Evolutionary conservation across 2,888 invertebrate genomes (phyloP), one percentile per base, ranked within the genome.

Genomic region (Colostygia pectinataria): DNA sequence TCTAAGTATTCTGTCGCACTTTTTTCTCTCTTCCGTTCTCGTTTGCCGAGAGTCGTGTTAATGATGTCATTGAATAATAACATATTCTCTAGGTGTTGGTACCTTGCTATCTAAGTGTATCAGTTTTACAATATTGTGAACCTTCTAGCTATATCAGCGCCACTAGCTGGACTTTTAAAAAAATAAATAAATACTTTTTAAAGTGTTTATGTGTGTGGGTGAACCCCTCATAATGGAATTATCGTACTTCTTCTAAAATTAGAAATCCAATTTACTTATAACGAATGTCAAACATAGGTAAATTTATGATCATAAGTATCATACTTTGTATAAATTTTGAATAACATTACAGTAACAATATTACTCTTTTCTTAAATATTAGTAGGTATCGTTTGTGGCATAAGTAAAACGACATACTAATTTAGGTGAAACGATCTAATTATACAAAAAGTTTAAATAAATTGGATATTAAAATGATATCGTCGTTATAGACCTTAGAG

Each of bases 11-110:
- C 72, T 77, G 71, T 69, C 73, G 68, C 61, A 72, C 68, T 74
- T 75, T 76, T 80, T 78, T 77, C 67, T 65, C 61, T 71, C 70
- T 76, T 81, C 80, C 81, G 80, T 75, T 80, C 80, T 73, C 70
- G 66, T 77, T 81, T 68, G 63, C 58, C 52, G 60, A 64, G 63
- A 61, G 64, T 73, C 68, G 63, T 71, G 67, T 74, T 69, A 68
- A 71, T 68, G 65, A 73, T 70, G 67, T 71, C 68, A 76, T 71
- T 77, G 70, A 71, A 71, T 61, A 68, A 51, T 60, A 62, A 53
- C 39, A 51, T 56, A 66, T 68, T 65, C 55, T 63, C 57, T 58
- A 51, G 59, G 54, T 55, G 59, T 54, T 59, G 49, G 31, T 33
- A 40, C 32, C 25, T 20, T 13, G 47, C 39, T 52, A 53, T 48